Evolutionary conservation across 2,797 vertebrate species (phyloP).

Genomic region (Rhadinocentrus ornatus): DNA sequence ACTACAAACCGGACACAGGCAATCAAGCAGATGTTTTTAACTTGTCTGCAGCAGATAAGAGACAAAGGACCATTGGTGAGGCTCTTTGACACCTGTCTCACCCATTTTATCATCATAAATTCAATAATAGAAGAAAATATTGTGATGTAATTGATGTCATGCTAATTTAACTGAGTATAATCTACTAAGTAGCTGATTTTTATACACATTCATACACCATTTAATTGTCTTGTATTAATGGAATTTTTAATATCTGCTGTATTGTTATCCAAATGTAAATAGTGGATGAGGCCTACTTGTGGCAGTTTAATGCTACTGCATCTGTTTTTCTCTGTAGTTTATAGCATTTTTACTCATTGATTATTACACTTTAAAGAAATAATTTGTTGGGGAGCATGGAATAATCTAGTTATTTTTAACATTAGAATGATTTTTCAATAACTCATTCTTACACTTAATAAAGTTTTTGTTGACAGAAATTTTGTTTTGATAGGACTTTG

Average conservation of each 20-base stretch:
- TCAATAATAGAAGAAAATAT: background rate
- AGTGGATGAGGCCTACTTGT: conserved; percentile 60
- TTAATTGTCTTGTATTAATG: background rate
- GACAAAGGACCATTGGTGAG: conserved; percentile 90
- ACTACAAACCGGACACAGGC: conserved; percentile 94
- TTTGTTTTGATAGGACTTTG: conserved; percentile 17
- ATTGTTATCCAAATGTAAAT: conserved; percentile 15
- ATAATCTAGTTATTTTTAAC: conserved; percentile 39
- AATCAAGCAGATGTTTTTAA: conserved; percentile 92
- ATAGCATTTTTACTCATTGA: conserved; percentile 8
- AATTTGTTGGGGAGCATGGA: conserved; percentile 14
- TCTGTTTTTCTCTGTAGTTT: conserved; percentile 19
- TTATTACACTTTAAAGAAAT: conserved; percentile 29
- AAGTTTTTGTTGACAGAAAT: conserved; percentile 13
- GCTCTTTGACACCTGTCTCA: background rate
- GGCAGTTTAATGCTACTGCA: conserved; percentile 45
- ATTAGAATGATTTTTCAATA: conserved; percentile 30
- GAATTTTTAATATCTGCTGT: background rate
- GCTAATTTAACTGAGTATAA: background rate
- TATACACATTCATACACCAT: too few relatives aligned
- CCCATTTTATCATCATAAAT: background rate
- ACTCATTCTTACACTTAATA: background rate
- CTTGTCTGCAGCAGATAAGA: conserved; percentile 90
- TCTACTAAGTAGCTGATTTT: background rate
- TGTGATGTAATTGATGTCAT: conserved; percentile 2